Evolutionary conservation across 2,888 invertebrate genomes (phyloP).

Genomic region (Buathra laborator): DNA sequence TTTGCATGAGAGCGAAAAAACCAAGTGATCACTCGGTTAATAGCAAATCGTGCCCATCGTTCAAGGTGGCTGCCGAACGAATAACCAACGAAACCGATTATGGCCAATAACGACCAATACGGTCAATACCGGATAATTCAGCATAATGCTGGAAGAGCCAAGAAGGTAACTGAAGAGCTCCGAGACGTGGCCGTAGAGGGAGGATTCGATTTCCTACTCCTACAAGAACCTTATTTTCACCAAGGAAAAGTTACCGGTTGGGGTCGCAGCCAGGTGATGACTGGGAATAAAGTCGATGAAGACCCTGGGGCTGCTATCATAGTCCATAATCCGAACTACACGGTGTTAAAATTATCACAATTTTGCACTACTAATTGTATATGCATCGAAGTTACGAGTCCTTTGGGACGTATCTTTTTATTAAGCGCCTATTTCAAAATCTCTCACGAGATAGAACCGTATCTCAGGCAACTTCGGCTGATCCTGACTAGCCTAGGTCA

Average conservation of each 20-base stretch:
- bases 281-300: not conserved
- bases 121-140: not conserved
- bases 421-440: slow-evolving; percentile 2
- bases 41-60: slow-evolving; percentile 8
- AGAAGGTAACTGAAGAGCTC: not conserved
- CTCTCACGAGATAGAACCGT: not conserved
- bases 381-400: not conserved
- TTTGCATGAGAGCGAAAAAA: not conserved
- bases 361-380: not conserved
- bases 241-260: slow-evolving; percentile 1
- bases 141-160: slow-evolving; percentile 24
- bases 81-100: not conserved
- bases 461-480: not conserved
- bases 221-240: slow-evolving; percentile 20
- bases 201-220: not conserved
- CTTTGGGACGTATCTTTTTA: not conserved
- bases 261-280: not conserved
- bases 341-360: not conserved
- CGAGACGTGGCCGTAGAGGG: not conserved
- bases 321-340: not conserved
- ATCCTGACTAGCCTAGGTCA: not conserved
- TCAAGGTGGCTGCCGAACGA: not conserved
- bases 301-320: not conserved
- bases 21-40: not conserved
- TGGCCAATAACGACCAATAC: not conserved